Percentiles rank a stretch among this genome's conserved stretches.
phyloP scores from a whole-genome alignment of 2,113 vertebrate species.

The Rhegmatorhina hoffmannsi region DNA sequence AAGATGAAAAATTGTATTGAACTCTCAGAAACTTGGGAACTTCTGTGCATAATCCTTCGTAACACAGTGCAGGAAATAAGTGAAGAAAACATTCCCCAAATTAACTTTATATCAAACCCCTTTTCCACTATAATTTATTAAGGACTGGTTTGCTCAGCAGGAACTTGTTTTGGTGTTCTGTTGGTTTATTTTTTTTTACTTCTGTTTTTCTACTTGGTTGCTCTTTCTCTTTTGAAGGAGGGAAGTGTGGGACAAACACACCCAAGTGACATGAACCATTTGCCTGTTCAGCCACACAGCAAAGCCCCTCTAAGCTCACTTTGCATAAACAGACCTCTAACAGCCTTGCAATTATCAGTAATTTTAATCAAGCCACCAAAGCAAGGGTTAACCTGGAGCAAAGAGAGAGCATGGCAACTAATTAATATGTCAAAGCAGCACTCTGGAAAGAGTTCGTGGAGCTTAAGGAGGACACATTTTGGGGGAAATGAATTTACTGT shows the following conservation, averaged over 20 bases:
- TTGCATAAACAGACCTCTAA: slow-evolving; percentile 61
- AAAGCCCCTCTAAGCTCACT: slow-evolving; percentile 31
- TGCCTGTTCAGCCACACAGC: neutral
- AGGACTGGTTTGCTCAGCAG: neutral
- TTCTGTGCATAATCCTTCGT: neutral
- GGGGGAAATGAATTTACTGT: neutral
- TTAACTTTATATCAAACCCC: neutral
- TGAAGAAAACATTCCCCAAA: neutral
- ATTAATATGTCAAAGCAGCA: slow-evolving; percentile 81
- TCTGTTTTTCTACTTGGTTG: neutral
- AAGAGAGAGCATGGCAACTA: slow-evolving; percentile 66
- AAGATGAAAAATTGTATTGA: neutral
- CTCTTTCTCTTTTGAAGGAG: neutral
- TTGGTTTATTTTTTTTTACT: neutral
- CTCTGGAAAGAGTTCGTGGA: slow-evolving; percentile 71
- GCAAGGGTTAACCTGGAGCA: slow-evolving; percentile 71
- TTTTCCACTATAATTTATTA: neutral
- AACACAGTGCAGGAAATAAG: neutral
- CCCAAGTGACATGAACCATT: slow-evolving; percentile 15
- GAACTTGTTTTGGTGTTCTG: neutral
- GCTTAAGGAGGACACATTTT: slow-evolving; percentile 57
- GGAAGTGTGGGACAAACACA: neutral
- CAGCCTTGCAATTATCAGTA: slow-evolving; percentile 70
- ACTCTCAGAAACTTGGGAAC: neutral
- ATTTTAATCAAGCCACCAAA: slow-evolving; percentile 75